Evolutionary conservation across 2,888 invertebrate genomes (phyloP).

Genomic region (Trichopria drosophilae): DNA sequence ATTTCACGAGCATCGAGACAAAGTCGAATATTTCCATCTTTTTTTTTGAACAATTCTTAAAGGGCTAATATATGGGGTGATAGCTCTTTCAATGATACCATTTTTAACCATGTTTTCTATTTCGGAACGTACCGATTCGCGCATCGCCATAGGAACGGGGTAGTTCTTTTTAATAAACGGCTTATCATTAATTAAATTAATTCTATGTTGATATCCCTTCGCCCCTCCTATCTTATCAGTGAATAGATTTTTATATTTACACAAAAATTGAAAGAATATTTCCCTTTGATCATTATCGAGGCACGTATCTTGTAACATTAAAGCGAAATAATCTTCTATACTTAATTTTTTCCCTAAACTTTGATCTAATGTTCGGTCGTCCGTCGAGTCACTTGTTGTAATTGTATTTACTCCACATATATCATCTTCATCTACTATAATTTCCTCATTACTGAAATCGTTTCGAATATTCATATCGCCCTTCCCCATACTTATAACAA

Average conservation of each 20-base stretch:
- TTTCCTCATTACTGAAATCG: no score
- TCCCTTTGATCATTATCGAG: no score
- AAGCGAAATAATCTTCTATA: no score
- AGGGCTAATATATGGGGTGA: conserved; percentile 41
- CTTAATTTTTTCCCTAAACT: no score
- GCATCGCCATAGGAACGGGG: conserved; percentile 39
- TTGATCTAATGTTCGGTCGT: no score
- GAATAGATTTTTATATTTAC: conserved; percentile 21
- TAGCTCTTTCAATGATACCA: conserved; percentile 39
- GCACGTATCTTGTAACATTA: no score
- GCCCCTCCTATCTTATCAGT: conserved; percentile 6
- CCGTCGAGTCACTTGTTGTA: no score
- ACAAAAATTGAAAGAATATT: no score
- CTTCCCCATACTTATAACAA: no score
- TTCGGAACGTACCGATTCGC: conserved; percentile 35
- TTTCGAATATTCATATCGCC: no score
- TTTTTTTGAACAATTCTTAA: conserved; percentile 42
- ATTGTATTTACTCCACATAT: no score
- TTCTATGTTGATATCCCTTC: conserved; percentile 36
- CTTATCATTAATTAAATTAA: conserved; percentile 33
- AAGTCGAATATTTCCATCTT: conserved; percentile 28
- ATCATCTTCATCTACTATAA: no score
- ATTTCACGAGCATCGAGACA: conserved; percentile 43
- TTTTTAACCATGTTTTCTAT: conserved; percentile 37
- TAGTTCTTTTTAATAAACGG: conserved; percentile 37